Evolutionary conservation across 2,888 invertebrate species (phyloP), one percentile per base, ranked within the genome.

Genomic region (Aproaerema taeniolella): DNA sequence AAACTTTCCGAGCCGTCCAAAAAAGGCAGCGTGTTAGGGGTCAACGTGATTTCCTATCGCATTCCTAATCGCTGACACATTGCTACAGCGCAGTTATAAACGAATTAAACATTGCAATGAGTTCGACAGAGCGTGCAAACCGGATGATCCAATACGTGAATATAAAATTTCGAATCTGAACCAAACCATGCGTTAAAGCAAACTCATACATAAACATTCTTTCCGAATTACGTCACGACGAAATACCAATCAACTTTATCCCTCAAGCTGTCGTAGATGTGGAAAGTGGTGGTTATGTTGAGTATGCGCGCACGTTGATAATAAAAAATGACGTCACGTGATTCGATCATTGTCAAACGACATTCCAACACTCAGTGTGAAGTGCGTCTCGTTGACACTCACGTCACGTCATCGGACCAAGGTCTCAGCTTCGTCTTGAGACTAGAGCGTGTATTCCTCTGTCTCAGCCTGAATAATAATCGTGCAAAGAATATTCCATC

Each of bases 281-380:
- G 52, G 60, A 69, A 69, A 72, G 70, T 65, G 54, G 60, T 65
- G 67, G 71, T 70, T 67, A 66, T 61, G 51, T 56, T 56, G 64
- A 64, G 62, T 68, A 67, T 68, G 66, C 59, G 61, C 55, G 50
- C 49, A 52, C 54, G 60, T 55, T 59, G 61, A 63, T 72, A 73
- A 74, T 71, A 68, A 66, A 66, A 64, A 49, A 61, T 83, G 78
- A 83, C 83, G 83, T 85, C 81, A 80, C 60, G 67, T 66, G 67
- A 76, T 79, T 74, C 73, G 78, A 83, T 78, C 81, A 81, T 80
- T 82, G 81, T 81, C 82, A 82, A 83, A 82, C 83, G 77, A 79
- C 83, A 85, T 85, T 85, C 83, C 82, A 71, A 56, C 67, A 72
- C 63, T 63, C n/a, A n/a, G n/a, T 74, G 79, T 72, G 74, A 77